Base-by-base conservation (phyloP, 1,140 invertebrate genomes). In the Pseudobourletiella spinata region DNA sequence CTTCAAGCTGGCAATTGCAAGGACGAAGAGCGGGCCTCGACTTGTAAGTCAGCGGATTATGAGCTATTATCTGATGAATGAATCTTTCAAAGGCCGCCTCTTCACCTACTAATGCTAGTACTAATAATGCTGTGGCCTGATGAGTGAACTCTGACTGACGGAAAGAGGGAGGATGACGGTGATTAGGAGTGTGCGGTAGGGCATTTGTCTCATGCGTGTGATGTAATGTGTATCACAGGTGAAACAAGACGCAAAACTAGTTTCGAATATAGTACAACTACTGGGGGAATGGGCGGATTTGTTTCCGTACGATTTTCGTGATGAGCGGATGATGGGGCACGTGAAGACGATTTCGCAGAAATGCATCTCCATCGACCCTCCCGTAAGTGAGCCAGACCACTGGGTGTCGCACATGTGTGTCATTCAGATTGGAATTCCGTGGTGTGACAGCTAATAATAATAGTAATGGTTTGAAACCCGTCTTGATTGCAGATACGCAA, bases 231-330 rank as follows among this genome's bases (percentile, higher is more conserved):
- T 39, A 39, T 39, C 32, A 39, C 8, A 39, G 32, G 32, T 39
- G 32, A 39, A n/a, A 39, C 32, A 67, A 52, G 66, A 67, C 32
- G 59, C 56, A 8, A 69, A 69, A 44, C 55, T 86, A 74, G 81
- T 85, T 46, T 81, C 82, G 42, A 78, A 84, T 70, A 75, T 89
- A 69, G 86, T 95, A 25, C 87, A 90, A 64, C 79, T 95, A 43
- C 77, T 95, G 28, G 86, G 85, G 44, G 90, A 95, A 76, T 97
- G 94, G 94, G 93, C 89, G 46, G 88, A 91, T 73, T 90, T 88
- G 66, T 95, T 96, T 76, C 91, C 93, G 0, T 95, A 96, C 75
- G 94, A 98, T 76, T 97, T 97, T 75, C 85, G 92, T 70, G 91
- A 95, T 77, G 91, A 95, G 72, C 79, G 90, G 46, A 87, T 96